These are phyloP conservation scores for Oscarella lobularis DNA, from an alignment of 37 sponge, comb jelly and placozoan species.

Conservation along the genomic window DNA sequence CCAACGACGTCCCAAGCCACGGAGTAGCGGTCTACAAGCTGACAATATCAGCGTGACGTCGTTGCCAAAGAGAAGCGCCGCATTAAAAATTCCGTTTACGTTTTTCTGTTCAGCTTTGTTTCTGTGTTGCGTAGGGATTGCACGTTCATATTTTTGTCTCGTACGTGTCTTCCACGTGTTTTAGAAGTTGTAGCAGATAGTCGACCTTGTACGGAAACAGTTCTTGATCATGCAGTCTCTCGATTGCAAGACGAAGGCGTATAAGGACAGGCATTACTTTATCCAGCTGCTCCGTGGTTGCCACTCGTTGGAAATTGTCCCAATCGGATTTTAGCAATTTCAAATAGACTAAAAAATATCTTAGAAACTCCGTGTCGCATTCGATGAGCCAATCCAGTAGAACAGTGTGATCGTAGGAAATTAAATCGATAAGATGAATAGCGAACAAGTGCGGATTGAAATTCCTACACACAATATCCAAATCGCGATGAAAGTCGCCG, in stretches of 20 bases:
- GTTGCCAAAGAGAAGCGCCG: too few species aligned
- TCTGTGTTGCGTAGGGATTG: not conserved
- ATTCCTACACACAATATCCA: too few species aligned
- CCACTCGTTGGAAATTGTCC: not conserved
- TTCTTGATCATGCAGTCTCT: not conserved
- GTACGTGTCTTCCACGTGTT: not conserved
- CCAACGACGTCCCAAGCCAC: not conserved
- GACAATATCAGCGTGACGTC: too few species aligned
- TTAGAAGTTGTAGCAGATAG: not conserved
- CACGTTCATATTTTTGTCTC: not conserved
- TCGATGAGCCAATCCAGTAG: not conserved
- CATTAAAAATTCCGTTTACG: not conserved
- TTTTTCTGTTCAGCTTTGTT: not conserved
- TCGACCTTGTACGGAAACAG: not conserved
- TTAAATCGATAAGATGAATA: not conserved
- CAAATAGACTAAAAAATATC: not conserved
- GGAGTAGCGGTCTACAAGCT: not conserved
- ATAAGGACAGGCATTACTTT: not conserved
- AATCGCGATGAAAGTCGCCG: too few species aligned
- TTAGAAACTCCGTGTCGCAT: not conserved
- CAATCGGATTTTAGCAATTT: not conserved
- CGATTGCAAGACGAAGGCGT: not conserved
- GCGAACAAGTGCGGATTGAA: too few species aligned
- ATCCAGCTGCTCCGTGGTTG: not conserved
- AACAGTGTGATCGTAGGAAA: not conserved